Base-by-base conservation (phyloP, 2,113 vertebrate genomes). In the Tenebrosternarchus preto region DNA sequence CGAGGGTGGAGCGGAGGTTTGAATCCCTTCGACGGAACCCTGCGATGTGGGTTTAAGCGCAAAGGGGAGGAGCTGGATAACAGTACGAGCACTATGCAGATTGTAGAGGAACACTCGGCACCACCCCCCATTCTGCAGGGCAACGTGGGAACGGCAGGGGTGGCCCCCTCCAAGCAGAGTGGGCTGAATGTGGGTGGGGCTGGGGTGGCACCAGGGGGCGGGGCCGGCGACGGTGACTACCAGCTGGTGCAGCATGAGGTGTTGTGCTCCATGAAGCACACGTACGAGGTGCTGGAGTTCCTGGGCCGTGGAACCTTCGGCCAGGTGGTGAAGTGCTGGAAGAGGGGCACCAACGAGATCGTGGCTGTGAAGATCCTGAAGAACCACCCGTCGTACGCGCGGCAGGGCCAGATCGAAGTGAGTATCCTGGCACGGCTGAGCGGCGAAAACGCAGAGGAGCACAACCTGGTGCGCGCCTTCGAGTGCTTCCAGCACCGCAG, bases 251-350 rank as follows among this genome's bases (percentile, higher is more conserved):
- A 97, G 86, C 96, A 98, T 0, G 97, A 99, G 90, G 95, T 99
- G 39, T 85, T 99, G 82, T 96, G 94, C 86, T 99, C 97, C 0
- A 82, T 94, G 90, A 98, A 98, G 91, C 97, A 96, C 88, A 97
- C 95, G 46, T 99, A 99, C 0, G 97, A 98, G 89, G 97, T 99
- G 70, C 90, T 99, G 63, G 97, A 98, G 90, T 99, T 99, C 89
- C 93, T 99, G 83, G 96, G 97, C 25, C 92, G 97, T 43, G 97
- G 97, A 64, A 99, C 97, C 74, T 99, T 99, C n/a, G 97, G 97
- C 53, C 97, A 99, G 89, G 97, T 99, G 27, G 97, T 97, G 64
- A 98, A 98, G 87, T 98, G 97, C 92, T 98, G 96, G 96, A 98
- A 97, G 86, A 95, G 96, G 77, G 96, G 95, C 85, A 97, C 96